Evolutionary conservation across 1,140 invertebrate genomes (phyloP), one percentile per base, ranked within the genome.

Genomic region (Apis laboriosa): DNA sequence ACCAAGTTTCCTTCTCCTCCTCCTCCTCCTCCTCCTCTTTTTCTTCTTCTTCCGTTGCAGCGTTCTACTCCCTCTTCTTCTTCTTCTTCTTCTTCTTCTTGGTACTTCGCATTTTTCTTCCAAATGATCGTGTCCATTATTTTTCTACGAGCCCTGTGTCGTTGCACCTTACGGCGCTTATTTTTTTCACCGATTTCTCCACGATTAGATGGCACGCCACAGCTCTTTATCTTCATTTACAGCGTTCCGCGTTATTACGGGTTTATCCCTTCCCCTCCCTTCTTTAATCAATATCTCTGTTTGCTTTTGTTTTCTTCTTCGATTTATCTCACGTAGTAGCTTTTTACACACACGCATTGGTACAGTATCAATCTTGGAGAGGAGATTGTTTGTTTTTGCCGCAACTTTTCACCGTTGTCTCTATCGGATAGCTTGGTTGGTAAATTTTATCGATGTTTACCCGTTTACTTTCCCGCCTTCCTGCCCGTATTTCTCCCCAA

Each of bases 1-100:
- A 55, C 73, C 71, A 78, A 72, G 77, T 78, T 68, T 55, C 81
- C 75, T 74, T 84, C 74, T 81, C 78, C 83, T 80, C 79, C 4
- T 85, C 83, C 53, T 66, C 80, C 13, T 73, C 82, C 77, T 71
- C 56, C 24, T 53, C 66, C 58, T 17, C 70, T 15, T 53, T 24
- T 8, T 53, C 75, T 15, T 84, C 81, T 49, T 43, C 73, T 12
- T 68, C 78, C 28, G 24, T 34, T 60, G 53, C 72, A 60, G 74
- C 74, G 56, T 77, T 79, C 80, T 17, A 85, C 82, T 55, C 61
- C 70, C 17, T 77, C 81, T 72, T 66, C 60, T 53, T 80, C 81
- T 76, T 70, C 60, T 53, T 43, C n/a, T n/a, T 77, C 81, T 72
- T 66, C 60, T 53, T 80, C 81, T 76, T 70, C 60, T 53, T 43